Evolutionary conservation across 2,113 vertebrate species (phyloP), one percentile per base, ranked within the genome.

Genomic region (Carassius gibelio): DNA sequence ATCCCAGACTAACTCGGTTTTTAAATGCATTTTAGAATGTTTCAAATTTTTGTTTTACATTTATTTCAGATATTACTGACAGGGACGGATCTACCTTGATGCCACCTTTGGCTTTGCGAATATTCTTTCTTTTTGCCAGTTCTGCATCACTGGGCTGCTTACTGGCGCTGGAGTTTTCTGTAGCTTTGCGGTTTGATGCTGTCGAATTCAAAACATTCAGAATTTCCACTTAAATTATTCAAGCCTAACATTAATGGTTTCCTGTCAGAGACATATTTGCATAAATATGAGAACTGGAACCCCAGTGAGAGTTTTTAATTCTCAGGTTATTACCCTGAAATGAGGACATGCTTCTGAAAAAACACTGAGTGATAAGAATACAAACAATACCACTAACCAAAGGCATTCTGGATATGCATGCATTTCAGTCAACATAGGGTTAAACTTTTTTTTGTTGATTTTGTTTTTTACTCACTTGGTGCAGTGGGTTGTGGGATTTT

Each of bases 41-140:
- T 30, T 30, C 1, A 30, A 30, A 30, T 30, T 30, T 30, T 30
- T 30, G 30, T 30, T 30, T 8, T 8, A 8, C 42, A 8, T 45
- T 45, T 45, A 45, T 45, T 45, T 45, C 42, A 45, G 42, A 45
- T 45, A 2, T 2, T 2, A 45, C 42, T 45, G 45, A 36, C 34
- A 66, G n/a, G 15, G 2, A 14, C 23, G 48, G 15, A 38, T 89
- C 78, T 96, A 98, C 97, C 97, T 98, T 98, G 91, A 97, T 95
- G 91, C 95, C 95, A 86, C 92, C 94, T 94, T 96, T 98, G 85
- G 95, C 92, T 90, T 95, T 97, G 87, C 94, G 96, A 79, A 92
- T 93, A 81, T 92, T 97, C 91, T 95, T 96, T 95, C 94, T 97
- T 89, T 95, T 96, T 80, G 95, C 94, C 82, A 95, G 90, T 8